Evolutionary conservation across 2,113 vertebrate species (phyloP).

Genomic region (Nycticorax nycticorax): DNA sequence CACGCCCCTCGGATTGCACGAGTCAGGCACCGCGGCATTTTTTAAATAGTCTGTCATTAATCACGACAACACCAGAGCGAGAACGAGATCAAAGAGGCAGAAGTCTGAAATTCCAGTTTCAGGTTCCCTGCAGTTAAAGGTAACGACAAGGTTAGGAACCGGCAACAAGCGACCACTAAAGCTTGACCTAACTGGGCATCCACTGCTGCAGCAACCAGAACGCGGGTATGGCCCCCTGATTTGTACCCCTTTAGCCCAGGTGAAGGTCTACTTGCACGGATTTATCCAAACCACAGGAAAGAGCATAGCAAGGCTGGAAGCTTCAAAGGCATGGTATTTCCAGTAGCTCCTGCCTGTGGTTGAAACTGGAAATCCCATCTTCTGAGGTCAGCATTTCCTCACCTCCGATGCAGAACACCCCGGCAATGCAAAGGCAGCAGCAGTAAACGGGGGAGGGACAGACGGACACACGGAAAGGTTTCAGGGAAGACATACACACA

Average conservation of each 20-base stretch:
- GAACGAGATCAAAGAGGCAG: not conserved
- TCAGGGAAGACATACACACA: not conserved
- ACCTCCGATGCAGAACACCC: not conserved
- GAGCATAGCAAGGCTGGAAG: not conserved
- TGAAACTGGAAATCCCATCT: not conserved
- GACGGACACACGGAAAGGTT: not conserved
- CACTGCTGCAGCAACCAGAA: not conserved
- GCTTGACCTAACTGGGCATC: not conserved
- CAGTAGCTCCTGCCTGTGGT: slow-evolving; percentile 3
- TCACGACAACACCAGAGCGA: not conserved
- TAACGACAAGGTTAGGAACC: not conserved
- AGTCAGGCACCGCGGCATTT: not conserved
- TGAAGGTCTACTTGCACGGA: not conserved
- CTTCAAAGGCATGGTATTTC: not conserved
- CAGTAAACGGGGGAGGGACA: accelerated
- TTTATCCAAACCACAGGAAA: not conserved
- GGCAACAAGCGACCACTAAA: not conserved
- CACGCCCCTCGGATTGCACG: not conserved
- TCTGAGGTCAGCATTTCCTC: not conserved
- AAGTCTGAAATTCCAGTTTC: not conserved
- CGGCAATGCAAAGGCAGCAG: not conserved
- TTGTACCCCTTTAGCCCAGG: not conserved
- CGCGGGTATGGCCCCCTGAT: accelerated
- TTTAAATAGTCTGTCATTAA: not conserved
- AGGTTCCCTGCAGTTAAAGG: not conserved